These are phyloP conservation scores for Mareca penelope DNA, from an alignment of 2,797 vertebrate genomes.

Conservation along the genomic window DNA sequence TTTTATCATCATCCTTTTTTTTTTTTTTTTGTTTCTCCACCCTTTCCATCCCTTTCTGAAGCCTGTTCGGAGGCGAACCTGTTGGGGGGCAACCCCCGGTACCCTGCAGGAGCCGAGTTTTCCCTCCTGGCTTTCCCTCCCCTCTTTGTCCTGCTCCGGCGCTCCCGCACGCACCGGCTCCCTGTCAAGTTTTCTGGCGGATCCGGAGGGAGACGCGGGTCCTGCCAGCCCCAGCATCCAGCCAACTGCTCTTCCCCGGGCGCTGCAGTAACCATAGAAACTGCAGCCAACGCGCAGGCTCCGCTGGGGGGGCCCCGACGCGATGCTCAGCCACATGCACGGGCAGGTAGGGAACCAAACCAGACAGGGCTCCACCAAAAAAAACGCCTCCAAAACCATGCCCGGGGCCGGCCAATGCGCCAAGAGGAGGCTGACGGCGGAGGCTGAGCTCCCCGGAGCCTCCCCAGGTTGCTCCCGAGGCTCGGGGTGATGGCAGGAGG, in stretches of 20 bases:
- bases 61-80: slow-evolving; percentile 44
- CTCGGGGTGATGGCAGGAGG: background rate
- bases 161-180: slow-evolving; percentile 42
- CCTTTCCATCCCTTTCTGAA: background rate
- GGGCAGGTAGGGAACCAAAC: slow-evolving; percentile 34
- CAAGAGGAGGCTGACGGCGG: accelerated
- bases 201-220: slow-evolving; percentile 78
- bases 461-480: accelerated
- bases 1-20: slow-evolving; percentile 41
- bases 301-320: slow-evolving; percentile 62
- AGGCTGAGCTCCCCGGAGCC: background rate
- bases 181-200: slow-evolving; percentile 79
- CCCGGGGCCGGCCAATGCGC: background rate
- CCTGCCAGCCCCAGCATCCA: slow-evolving; percentile 69
- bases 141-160: slow-evolving; percentile 72
- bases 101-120: background rate
- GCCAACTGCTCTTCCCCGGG: slow-evolving; percentile 77
- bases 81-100: slow-evolving; percentile 42
- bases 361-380: slow-evolving; percentile 12
- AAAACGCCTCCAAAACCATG: background rate
- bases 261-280: slow-evolving; percentile 86
- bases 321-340: slow-evolving; percentile 27
- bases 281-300: slow-evolving; percentile 79
- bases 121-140: slow-evolving; percentile 24
- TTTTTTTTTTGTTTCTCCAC: background rate